Conservation (phyloP, 2,113 vertebrate species). For the Laterallus jamaicensis region DNA sequence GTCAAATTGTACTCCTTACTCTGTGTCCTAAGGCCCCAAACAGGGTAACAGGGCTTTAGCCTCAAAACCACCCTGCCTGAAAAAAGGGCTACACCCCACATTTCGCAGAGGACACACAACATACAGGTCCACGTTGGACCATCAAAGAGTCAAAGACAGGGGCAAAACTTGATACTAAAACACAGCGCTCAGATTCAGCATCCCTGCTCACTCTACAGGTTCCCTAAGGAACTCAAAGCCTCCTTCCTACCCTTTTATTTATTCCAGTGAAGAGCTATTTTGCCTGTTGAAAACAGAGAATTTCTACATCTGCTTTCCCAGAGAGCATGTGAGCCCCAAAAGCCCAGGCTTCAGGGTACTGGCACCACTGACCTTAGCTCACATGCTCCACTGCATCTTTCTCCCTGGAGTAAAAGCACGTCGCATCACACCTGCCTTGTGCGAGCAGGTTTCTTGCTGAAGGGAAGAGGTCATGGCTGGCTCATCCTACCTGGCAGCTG, state of each 20-base stretch:
- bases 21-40: neutral
- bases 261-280: neutral
- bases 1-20: neutral
- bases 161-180: neutral
- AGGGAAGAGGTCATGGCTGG: neutral
- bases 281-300: neutral
- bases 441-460: fast-evolving
- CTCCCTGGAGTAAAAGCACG: neutral
- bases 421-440: fast-evolving
- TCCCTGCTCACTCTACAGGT: neutral
- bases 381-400: fast-evolving
- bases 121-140: neutral
- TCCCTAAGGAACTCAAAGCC: neutral
- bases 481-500: neutral
- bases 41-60: neutral
- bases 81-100: neutral
- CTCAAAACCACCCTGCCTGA: neutral
- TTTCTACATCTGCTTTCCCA: neutral
- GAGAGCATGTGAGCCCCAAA: neutral
- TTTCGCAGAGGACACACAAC: neutral
- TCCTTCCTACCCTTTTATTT: neutral
- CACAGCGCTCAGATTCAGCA: neutral
- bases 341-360: fast-evolving
- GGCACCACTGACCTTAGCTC: neutral
- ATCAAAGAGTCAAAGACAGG: neutral